Evolutionary conservation across 2,888 invertebrate species (phyloP), one percentile per base, ranked within the genome.

Genomic region (Thereva nobilitata): DNA sequence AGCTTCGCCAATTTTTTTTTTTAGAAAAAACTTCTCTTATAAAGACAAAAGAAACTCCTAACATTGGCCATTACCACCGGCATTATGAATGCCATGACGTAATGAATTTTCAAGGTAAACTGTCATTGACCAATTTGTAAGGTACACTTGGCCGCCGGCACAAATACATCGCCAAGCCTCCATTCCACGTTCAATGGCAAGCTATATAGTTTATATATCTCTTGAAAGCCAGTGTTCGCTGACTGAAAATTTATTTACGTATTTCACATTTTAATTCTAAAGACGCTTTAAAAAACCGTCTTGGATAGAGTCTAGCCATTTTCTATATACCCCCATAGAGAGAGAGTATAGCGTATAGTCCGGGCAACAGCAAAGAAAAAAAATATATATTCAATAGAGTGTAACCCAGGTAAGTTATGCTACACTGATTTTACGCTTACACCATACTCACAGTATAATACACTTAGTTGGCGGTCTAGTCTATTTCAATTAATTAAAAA

Each of bases 31-130:
- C 44, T 2, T 45, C 42, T 35, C 5, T 5, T 35, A 47, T 37
- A 37, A 38, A 49, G 49, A 37, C 37, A 59, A 59, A 52, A 52
- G 34, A 59, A 47, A 38, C 23, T n/a, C 23, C 35, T 59, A 37
- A 59, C 45, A 35, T 59, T 38, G 12, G 40, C 47, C 45, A 59
- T 59, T 34, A 9, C 47, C 9, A 10, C 59, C 47, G 59, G 47
- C 45, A 37, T 37, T 12, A 49, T 49, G 52, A 23, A 23, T 23
- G 23, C 23, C 23, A 23, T 63, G 63, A 63, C 63, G 63, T 63
- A 38, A 63, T 40, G 23, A 49, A 52, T 34, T 64, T 68, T 68
- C 66, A 68, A 68, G 68, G 68, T 56, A 53, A 68, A 68, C 68
- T 68, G 68, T 68, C 63, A 63, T 63, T 63, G 63, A 63, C 63